Conservation (phyloP, 2,888 invertebrate species). For the Calameuta filiformis region DNA sequence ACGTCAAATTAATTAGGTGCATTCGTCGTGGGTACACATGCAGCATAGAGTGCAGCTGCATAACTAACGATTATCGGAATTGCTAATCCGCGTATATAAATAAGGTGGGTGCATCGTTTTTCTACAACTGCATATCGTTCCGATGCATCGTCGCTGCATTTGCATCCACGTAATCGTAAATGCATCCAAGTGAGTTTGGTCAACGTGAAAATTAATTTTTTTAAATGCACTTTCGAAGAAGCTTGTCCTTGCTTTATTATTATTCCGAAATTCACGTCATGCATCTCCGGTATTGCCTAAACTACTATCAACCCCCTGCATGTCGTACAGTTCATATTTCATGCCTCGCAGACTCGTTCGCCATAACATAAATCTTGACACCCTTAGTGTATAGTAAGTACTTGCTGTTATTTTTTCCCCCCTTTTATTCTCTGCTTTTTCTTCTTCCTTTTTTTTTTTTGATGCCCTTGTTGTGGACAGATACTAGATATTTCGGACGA, state of each 20-base stretch:
- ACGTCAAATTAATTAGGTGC: background rate
- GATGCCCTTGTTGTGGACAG: background rate
- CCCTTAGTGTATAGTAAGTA: background rate
- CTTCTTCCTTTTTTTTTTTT: background rate
- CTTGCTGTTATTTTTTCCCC: background rate
- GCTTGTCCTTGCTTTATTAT: background rate
- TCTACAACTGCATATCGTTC: background rate
- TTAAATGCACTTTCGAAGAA: background rate
- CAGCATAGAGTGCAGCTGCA: no score
- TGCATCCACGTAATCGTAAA: no score
- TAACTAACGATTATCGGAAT: background rate
- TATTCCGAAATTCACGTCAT: background rate
- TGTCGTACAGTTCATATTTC: background rate
- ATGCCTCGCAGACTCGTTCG: background rate
- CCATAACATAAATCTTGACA: slow-evolving; percentile 3
- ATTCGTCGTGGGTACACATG: no score
- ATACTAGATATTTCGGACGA: background rate
- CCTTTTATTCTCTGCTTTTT: background rate
- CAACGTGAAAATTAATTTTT: background rate
- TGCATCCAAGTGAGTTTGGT: background rate
- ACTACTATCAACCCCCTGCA: background rate
- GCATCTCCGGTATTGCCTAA: background rate
- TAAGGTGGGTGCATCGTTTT: background rate
- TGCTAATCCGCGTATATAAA: background rate
- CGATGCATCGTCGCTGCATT: background rate